Evolutionary conservation across 1,140 invertebrate species (phyloP).

Genomic region (Drosophila simulans): DNA sequence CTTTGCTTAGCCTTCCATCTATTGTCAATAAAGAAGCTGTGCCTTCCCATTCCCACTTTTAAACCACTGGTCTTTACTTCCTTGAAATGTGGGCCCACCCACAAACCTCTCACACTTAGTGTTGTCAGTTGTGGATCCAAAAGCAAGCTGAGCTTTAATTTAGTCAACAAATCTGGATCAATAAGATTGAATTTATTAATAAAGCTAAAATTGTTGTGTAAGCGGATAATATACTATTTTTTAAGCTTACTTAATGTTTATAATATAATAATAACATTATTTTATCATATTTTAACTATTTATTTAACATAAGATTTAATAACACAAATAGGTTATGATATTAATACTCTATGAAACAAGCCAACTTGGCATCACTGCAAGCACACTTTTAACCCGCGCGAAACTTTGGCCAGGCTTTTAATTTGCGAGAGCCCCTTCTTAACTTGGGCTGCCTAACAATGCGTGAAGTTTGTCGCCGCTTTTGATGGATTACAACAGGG

Average conservation of each 20-base stretch:
- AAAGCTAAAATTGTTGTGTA: too few species aligned
- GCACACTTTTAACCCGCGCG: slow-evolving; percentile 9
- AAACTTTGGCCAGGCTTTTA: slow-evolving; percentile 45
- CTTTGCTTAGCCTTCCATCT: slow-evolving; percentile 49
- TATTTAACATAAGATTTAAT: too few species aligned
- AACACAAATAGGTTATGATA: too few species aligned
- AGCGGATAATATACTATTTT: too few species aligned
- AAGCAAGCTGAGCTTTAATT: too few species aligned
- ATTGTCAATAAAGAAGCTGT: slow-evolving; percentile 69
- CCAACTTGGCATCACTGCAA: neutral
- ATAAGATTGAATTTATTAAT: too few species aligned
- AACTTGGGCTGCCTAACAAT: slow-evolving; percentile 66
- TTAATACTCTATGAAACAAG: neutral
- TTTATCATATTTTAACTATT: too few species aligned
- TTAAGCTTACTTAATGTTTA: too few species aligned
- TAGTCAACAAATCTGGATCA: too few species aligned
- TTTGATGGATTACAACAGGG: slow-evolving; percentile 73
- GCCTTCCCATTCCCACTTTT: slow-evolving; percentile 26
- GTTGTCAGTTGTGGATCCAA: neutral
- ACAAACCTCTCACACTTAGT: slow-evolving; percentile 52
- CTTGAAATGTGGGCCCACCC: slow-evolving; percentile 60
- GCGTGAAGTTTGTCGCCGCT: slow-evolving; percentile 78
- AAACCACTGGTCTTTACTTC: slow-evolving; percentile 42
- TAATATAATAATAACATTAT: too few species aligned
- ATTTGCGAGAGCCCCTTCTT: slow-evolving; percentile 52